Evolutionary conservation across 2,888 invertebrate species (phyloP).

Genomic region (Yponomeuta malinellus): DNA sequence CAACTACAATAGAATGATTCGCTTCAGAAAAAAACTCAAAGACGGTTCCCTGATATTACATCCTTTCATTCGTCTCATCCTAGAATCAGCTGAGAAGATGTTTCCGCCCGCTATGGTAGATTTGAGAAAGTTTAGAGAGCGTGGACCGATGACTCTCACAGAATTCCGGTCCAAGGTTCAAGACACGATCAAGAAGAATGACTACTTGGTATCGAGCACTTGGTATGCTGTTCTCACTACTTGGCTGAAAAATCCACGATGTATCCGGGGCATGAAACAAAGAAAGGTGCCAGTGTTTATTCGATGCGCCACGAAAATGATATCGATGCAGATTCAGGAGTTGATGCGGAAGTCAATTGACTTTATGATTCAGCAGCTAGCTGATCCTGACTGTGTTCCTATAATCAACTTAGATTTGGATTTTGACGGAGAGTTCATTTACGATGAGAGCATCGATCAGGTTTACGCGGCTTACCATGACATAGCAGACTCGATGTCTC

Average conservation of each 20-base stretch:
- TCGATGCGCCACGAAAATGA: conserved; percentile 61
- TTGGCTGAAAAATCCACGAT: conserved; percentile 69
- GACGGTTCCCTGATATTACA: conserved; percentile 77
- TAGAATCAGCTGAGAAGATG: conserved; percentile 64
- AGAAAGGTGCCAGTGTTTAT: conserved; percentile 57
- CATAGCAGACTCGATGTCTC: conserved; percentile 74
- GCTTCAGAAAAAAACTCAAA: conserved; percentile 71
- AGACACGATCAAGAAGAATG: conserved; percentile 59
- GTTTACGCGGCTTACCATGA: conserved; percentile 75
- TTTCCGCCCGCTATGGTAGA: conserved; percentile 75
- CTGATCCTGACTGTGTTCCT: conserved; percentile 73
- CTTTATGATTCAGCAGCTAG: conserved; percentile 74
- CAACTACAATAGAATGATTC: conserved; percentile 75
- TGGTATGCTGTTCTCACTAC: conserved; percentile 61
- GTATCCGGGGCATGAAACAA: conserved; percentile 52
- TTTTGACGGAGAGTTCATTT: conserved; percentile 71
- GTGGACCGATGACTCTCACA: conserved; percentile 53
- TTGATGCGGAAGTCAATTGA: conserved; percentile 80
- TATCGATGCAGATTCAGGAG: conserved; percentile 78
- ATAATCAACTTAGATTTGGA: conserved; percentile 76
- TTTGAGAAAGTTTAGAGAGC: conserved; percentile 60
- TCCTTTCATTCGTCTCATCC: conserved; percentile 77
- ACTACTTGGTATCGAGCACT: conserved; percentile 59
- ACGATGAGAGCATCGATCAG: conserved; percentile 75
- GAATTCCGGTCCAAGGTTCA: conserved; percentile 47